These are phyloP conservation scores for Oceanodroma leucorhoa DNA, from an alignment of 2,797 vertebrate species.

Conservation along the genomic window DNA sequence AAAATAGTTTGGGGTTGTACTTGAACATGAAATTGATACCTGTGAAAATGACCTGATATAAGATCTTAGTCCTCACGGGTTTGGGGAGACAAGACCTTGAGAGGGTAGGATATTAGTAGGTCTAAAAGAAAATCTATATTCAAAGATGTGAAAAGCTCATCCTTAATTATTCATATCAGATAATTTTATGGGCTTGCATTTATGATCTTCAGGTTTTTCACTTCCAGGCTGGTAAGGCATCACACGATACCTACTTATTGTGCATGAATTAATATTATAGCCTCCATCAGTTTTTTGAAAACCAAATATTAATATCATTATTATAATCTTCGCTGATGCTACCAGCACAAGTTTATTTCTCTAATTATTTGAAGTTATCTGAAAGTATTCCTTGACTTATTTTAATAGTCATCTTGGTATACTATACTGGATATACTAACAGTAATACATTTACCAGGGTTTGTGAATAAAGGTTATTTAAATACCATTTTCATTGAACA, in stretches of 20 bases:
- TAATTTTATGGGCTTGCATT: background rate
- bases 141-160: background rate
- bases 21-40: background rate
- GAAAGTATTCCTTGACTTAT: background rate
- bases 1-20: background rate
- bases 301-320: background rate
- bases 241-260: background rate
- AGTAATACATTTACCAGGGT: background rate
- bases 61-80: background rate
- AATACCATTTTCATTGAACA: background rate
- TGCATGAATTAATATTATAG: background rate
- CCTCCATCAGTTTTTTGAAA: background rate
- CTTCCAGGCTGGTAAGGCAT: background rate
- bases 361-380: background rate
- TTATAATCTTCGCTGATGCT: background rate
- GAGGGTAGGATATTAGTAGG: background rate
- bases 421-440: background rate
- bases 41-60: background rate
- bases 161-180: background rate
- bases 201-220: background rate
- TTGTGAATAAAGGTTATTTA: background rate
- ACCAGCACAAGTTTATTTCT: background rate
- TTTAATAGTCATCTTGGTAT: background rate
- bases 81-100: background rate
- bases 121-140: background rate